These are phyloP conservation scores for Gila orcuttii DNA, from an alignment of 2,113 vertebrate species.

Conservation along the genomic window DNA sequence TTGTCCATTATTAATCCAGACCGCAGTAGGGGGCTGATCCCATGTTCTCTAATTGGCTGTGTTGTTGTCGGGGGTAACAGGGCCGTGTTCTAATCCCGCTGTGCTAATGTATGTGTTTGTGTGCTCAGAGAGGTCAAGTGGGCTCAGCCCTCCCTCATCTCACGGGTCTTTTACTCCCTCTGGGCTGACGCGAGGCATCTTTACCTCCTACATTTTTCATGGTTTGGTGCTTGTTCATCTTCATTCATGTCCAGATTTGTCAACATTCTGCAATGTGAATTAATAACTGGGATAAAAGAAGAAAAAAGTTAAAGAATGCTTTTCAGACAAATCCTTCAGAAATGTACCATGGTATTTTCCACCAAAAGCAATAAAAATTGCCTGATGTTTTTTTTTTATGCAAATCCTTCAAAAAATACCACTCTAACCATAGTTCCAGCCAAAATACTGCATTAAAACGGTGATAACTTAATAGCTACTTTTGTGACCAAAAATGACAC, in stretches of 20 bases:
- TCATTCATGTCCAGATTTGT: neutral
- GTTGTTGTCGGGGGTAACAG: slow-evolving; percentile 55
- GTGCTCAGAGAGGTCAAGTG: slow-evolving; percentile 67
- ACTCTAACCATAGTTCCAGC: neutral
- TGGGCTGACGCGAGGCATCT: slow-evolving; percentile 20
- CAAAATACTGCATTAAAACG: neutral
- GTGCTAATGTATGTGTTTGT: slow-evolving; percentile 69
- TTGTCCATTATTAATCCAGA: slow-evolving; percentile 36
- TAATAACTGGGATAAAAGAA: neutral
- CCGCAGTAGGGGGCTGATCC: slow-evolving; percentile 53
- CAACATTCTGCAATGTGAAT: neutral
- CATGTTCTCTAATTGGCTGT: slow-evolving; percentile 62
- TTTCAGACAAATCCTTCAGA: neutral
- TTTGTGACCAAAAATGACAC: neutral
- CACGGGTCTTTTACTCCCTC: slow-evolving; percentile 51
- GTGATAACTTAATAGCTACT: neutral
- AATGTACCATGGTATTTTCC: neutral
- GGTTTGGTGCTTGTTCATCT: neutral
- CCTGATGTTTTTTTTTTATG: neutral
- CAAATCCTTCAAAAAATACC: neutral
- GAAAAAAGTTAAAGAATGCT: neutral
- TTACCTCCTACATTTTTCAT: slow-evolving; percentile 12
- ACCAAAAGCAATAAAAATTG: neutral
- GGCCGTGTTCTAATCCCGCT: slow-evolving; percentile 66
- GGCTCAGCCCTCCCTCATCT: slow-evolving; percentile 60